Evolutionary conservation across 2,888 invertebrate species (phyloP).

Genomic region (Nemapogon koenigi): DNA sequence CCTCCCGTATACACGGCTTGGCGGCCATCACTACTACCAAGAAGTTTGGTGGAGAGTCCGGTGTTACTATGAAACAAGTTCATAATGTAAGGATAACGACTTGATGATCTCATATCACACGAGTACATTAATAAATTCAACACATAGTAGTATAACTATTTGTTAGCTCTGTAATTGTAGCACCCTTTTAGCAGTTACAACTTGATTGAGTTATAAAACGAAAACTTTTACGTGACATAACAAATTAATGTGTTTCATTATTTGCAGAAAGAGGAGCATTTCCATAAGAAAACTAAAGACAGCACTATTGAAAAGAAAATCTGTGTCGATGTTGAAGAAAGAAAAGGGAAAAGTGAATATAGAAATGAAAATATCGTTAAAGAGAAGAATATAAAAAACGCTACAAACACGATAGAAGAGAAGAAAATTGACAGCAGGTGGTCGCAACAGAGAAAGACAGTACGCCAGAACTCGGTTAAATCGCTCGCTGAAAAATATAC

Average conservation of each 20-base stretch:
- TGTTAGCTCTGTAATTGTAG: too few species aligned
- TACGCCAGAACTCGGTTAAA: slow-evolving; percentile 76
- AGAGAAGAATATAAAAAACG: slow-evolving; percentile 24
- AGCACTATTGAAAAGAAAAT: too few species aligned
- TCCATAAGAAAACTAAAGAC: too few species aligned
- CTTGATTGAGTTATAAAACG: too few species aligned
- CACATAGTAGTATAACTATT: too few species aligned
- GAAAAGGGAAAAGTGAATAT: slow-evolving; percentile 25
- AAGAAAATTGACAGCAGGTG: slow-evolving; percentile 27
- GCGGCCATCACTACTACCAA: slow-evolving; percentile 55
- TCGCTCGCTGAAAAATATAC: slow-evolving; percentile 78
- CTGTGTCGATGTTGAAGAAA: too few species aligned
- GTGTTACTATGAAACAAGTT: slow-evolving; percentile 35
- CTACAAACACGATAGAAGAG: slow-evolving; percentile 25
- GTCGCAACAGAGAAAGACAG: slow-evolving; percentile 52
- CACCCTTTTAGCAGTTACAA: too few species aligned
- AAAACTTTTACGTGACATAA: too few species aligned
- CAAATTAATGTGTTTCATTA: too few species aligned
- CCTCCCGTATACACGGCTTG: slow-evolving; percentile 48
- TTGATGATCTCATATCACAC: not conserved
- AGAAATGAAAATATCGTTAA: slow-evolving; percentile 19
- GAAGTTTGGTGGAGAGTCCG: slow-evolving; percentile 50
- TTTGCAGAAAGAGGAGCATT: too few species aligned
- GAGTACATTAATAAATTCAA: not conserved
- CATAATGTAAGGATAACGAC: slow-evolving; percentile 32